A percentile compares a stretch with the other conserved stretches of the same genome.
These are phyloP conservation scores for Stomatorhinus walkeri DNA, from an alignment of 2,797 vertebrate genomes.

Conservation along the genomic window DNA sequence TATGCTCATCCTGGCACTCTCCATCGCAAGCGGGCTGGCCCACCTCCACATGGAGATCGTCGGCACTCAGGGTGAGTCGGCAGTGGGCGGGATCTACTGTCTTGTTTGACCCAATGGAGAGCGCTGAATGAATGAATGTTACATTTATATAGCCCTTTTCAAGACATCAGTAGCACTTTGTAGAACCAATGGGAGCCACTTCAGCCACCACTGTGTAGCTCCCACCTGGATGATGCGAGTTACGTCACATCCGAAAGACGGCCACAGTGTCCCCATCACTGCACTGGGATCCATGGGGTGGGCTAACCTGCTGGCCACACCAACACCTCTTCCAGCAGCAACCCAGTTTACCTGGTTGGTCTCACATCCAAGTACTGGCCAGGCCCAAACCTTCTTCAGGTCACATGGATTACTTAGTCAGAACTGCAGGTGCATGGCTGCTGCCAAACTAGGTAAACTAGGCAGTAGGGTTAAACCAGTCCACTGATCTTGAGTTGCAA, in stretches of 20 bases:
- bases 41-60: conserved; percentile 98
- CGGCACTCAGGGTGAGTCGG: conserved; percentile 77
- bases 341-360: neutral
- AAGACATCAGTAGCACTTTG: neutral
- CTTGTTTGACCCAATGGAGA: neutral
- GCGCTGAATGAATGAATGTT: neutral
- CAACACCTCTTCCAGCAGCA: neutral
- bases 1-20: conserved; percentile 74
- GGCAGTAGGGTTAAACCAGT: neutral
- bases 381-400: neutral
- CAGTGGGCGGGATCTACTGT: neutral
- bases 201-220: neutral
- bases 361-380: neutral
- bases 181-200: neutral
- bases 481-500: neutral
- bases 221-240: neutral
- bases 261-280: neutral
- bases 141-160: neutral
- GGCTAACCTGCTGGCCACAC: neutral
- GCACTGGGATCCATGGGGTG: neutral
- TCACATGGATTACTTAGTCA: neutral
- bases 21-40: conserved; percentile 81
- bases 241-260: neutral
- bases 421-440: neutral
- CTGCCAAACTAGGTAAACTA: neutral